These are phyloP conservation scores for Athalia cordata DNA, from an alignment of 2,888 invertebrate genomes.

Conservation along the genomic window DNA sequence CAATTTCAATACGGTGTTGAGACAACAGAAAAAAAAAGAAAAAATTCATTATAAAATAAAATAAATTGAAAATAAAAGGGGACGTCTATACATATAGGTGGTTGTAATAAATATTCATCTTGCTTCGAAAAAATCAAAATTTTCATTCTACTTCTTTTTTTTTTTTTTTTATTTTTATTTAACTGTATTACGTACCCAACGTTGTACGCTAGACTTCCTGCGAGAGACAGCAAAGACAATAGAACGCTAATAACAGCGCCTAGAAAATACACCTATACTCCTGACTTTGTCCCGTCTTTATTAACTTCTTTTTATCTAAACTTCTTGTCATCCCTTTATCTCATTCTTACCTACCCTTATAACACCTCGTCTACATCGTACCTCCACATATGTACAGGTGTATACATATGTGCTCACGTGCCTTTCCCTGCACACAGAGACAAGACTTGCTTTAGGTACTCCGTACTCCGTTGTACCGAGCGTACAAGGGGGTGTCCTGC, in stretches of 20 bases:
- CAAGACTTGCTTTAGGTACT: neutral
- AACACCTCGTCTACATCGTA: neutral
- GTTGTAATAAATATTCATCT: neutral
- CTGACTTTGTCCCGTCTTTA: slow-evolving; percentile 21
- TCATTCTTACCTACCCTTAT: slow-evolving; percentile 5
- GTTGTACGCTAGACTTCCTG: slow-evolving; percentile 25
- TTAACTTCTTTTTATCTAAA: neutral
- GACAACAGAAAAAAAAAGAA: slow-evolving; percentile 48
- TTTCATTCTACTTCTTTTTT: neutral
- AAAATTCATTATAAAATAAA: neutral
- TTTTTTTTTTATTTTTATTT: neutral
- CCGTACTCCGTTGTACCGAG: neutral
- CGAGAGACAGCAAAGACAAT: slow-evolving; percentile 54
- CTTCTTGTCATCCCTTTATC: slow-evolving; percentile 27
- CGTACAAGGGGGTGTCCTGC: neutral
- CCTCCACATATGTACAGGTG: no score
- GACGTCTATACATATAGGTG: neutral
- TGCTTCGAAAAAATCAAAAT: neutral
- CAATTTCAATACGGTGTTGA: slow-evolving; percentile 66
- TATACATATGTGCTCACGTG: no score
- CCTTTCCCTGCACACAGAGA: neutral
- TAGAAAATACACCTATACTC: slow-evolving; percentile 45
- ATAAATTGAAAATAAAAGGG: neutral
- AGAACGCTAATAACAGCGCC: slow-evolving; percentile 54
- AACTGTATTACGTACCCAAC: neutral